Conservation (phyloP, 2,888 invertebrate genomes). For the Dryobotodes eremita region DNA sequence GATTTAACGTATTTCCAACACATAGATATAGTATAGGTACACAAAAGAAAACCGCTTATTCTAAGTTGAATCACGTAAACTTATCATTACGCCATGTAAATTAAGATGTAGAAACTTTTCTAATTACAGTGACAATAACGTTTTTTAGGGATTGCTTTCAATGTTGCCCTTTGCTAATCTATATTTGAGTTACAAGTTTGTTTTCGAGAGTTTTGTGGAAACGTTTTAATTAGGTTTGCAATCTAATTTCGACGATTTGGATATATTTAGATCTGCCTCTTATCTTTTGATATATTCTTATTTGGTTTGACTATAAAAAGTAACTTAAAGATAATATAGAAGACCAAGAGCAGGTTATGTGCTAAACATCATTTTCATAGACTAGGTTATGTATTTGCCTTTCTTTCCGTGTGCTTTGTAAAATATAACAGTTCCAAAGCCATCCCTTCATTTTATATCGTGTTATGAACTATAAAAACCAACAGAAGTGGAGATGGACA, state of each 20-base stretch:
- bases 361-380: neutral
- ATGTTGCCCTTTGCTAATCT: conserved; percentile 15
- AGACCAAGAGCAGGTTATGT: neutral
- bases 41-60: neutral
- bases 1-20: no score
- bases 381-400: neutral
- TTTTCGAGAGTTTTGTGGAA: conserved; percentile 3
- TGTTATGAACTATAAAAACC: no score
- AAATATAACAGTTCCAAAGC: no score
- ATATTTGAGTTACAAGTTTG: conserved; percentile 14
- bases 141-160: conserved; percentile 16
- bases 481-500: no score
- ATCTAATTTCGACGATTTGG: neutral
- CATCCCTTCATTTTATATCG: no score
- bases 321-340: neutral
- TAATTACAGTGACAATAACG: conserved; percentile 50
- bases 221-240: neutral
- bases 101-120: conserved; percentile 47
- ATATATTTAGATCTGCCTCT: neutral
- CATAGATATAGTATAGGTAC: neutral
- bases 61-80: conserved; percentile 27
- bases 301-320: neutral
- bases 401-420: no score
- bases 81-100: conserved; percentile 35
- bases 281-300: no score